These are phyloP conservation scores for Chaetorhynchus papuensis DNA, from an alignment of 2,113 vertebrate genomes.

Conservation along the genomic window DNA sequence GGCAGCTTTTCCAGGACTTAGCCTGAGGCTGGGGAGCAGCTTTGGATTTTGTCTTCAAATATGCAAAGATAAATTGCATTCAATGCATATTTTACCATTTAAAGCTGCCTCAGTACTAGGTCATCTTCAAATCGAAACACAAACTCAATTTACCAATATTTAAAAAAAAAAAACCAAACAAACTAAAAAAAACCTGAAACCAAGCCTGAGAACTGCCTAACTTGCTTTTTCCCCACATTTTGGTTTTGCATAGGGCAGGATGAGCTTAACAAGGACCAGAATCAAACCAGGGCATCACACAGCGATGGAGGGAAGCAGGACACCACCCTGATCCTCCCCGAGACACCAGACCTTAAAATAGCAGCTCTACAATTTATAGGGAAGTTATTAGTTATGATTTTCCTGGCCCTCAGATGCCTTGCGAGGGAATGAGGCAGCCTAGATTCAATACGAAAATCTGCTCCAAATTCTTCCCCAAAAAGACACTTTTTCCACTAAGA, in stretches of 20 bases:
- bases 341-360: conserved; percentile 56
- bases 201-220: not conserved
- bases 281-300: not conserved
- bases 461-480: conserved; percentile 52
- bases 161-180: not conserved
- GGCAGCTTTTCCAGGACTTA: not conserved
- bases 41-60: not conserved
- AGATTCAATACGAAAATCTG: conserved; percentile 26
- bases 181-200: not conserved
- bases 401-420: conserved; percentile 50
- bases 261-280: not conserved
- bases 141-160: not conserved
- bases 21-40: not conserved
- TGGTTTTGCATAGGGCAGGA: not conserved
- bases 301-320: conserved; percentile 32
- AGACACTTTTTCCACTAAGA: conserved; percentile 23
- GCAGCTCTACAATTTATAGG: conserved; percentile 47
- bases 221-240: not conserved
- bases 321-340: not conserved
- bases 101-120: not conserved
- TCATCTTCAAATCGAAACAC: not conserved
- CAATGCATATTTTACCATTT: not conserved
- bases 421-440: conserved; percentile 42
- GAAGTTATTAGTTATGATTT: conserved; percentile 58
- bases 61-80: not conserved